phyloP scores from a whole-genome alignment of 2,797 vertebrate genomes.

The Pseudochirops corinnae region DNA sequence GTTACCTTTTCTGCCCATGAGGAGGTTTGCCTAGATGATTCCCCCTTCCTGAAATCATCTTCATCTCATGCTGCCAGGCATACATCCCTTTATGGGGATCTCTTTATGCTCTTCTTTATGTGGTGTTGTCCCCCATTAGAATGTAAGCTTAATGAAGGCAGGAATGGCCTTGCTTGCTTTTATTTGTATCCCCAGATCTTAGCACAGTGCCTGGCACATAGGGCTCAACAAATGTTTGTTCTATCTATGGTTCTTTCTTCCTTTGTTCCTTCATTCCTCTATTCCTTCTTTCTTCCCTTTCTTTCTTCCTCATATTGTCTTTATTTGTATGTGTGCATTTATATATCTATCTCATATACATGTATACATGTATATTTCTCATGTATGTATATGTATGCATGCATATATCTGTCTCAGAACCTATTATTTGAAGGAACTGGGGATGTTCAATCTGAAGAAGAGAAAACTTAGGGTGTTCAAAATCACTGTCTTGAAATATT shows the following conservation, averaged over 20 bases:
- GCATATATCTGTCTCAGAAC: neutral
- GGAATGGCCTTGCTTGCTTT: neutral
- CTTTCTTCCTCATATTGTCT: neutral
- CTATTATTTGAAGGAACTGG: neutral
- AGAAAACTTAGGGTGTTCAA: neutral
- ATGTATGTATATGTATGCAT: neutral
- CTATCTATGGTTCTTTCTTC: neutral
- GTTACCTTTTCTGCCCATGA: conserved; percentile 44
- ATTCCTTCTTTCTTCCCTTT: no score
- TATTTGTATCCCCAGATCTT: neutral
- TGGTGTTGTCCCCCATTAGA: neutral
- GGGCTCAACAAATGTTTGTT: neutral
- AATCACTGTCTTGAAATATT: neutral
- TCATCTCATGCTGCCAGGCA: neutral
- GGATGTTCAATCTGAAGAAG: neutral
- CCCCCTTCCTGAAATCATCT: neutral
- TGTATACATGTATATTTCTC: no score
- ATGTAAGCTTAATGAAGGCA: neutral
- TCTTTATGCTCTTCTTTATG: neutral
- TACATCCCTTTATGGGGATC: neutral
- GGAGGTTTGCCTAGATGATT: neutral
- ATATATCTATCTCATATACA: neutral
- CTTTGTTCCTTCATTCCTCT: rapidly evolving
- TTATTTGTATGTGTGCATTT: neutral
- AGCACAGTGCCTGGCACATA: neutral